Percentiles rank a stretch among this genome's conserved stretches.
phyloP scores from a whole-genome alignment of 2,113 vertebrate species.

The Machaerirhynchus nigripectus region DNA sequence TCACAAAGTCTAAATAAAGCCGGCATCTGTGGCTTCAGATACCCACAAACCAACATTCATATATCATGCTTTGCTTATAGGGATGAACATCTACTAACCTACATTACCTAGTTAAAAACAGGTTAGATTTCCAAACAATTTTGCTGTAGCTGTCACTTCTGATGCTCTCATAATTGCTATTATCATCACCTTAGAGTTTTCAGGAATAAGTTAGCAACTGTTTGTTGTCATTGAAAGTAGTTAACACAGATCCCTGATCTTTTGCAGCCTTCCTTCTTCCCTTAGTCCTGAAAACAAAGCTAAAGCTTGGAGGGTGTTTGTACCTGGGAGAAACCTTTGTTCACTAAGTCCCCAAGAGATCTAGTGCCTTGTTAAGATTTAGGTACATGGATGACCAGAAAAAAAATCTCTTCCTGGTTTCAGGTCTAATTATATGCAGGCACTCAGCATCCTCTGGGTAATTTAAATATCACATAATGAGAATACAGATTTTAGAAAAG shows the following conservation, averaged over 20 bases:
- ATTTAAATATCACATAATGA: background rate
- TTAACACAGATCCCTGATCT: background rate
- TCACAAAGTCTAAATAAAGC: background rate
- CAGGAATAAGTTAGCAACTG: background rate
- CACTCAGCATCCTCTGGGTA: background rate
- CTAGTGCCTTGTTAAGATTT: background rate
- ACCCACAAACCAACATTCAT: background rate
- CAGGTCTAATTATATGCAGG: background rate
- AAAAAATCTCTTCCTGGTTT: background rate
- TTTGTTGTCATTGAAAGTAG: background rate
- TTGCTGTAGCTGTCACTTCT: background rate
- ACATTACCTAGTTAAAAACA: background rate
- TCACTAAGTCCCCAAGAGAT: background rate
- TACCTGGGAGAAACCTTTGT: background rate
- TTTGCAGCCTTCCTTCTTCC: background rate
- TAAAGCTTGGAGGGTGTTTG: background rate
- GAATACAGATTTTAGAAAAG: background rate
- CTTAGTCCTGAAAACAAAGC: background rate
- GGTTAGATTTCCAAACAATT: background rate
- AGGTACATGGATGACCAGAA: background rate
- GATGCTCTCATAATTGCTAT: background rate
- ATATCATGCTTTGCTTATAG: background rate
- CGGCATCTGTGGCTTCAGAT: background rate
- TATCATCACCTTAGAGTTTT: background rate
- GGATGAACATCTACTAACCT: background rate